phyloP scores from a whole-genome alignment of 2,113 vertebrate species.

The Crotalus horridus region DNA sequence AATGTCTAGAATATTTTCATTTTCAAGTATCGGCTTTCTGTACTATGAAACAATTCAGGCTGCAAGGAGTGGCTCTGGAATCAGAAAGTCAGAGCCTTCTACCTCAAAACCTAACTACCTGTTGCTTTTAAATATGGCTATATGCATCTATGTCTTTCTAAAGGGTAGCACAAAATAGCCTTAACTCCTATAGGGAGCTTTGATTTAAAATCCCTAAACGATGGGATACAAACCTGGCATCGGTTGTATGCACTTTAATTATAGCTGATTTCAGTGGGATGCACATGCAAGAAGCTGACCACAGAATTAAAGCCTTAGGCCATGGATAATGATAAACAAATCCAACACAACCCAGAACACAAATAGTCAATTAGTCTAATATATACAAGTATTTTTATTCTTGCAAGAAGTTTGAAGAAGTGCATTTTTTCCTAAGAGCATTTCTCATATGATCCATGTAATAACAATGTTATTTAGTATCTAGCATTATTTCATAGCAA shows the following conservation, averaged over 20 bases:
- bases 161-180: slow-evolving; percentile 35
- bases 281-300: neutral
- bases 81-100: slow-evolving; percentile 35
- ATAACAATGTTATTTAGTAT: neutral
- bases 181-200: slow-evolving; percentile 18
- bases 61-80: slow-evolving; percentile 22
- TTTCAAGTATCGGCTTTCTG: neutral
- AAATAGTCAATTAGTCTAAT: neutral
- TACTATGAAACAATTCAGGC: slow-evolving; percentile 40
- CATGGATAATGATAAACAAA: neutral
- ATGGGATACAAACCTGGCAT: neutral
- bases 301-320: slow-evolving; percentile 3
- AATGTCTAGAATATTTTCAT: neutral
- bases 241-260: slow-evolving; percentile 27
- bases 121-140: slow-evolving; percentile 45
- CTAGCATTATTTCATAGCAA: neutral
- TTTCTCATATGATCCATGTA: neutral
- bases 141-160: slow-evolving; percentile 47
- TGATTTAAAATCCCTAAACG: neutral
- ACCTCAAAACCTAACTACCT: slow-evolving; percentile 50
- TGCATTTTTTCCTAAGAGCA: neutral
- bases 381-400: neutral
- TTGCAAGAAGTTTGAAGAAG: neutral
- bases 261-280: slow-evolving; percentile 6
- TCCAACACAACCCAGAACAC: neutral